phyloP scores from a whole-genome alignment of 2,113 vertebrate genomes.

The Atractosteus spatula region DNA sequence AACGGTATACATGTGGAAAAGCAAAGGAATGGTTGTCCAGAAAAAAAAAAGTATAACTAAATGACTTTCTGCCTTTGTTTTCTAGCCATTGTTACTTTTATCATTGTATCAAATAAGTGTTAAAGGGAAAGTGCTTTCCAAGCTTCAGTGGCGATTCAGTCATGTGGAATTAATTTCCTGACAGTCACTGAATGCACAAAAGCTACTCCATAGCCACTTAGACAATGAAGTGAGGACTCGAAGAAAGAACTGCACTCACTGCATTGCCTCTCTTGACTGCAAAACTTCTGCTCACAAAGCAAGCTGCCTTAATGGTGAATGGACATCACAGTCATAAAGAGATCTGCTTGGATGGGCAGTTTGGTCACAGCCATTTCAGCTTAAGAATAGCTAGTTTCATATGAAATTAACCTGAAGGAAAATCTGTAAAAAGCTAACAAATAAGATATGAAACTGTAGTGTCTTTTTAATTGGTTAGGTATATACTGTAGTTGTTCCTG shows the following conservation, averaged over 20 bases:
- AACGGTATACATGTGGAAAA: neutral
- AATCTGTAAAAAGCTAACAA: neutral
- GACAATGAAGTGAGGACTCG: slow-evolving; percentile 74
- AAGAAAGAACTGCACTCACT: slow-evolving; percentile 75
- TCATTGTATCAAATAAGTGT: slow-evolving; percentile 62
- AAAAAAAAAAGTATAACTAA: neutral
- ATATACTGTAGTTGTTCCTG: neutral
- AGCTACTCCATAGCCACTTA: slow-evolving; percentile 67
- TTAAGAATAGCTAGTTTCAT: neutral
- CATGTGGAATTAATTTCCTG: slow-evolving; percentile 79
- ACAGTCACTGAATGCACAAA: slow-evolving; percentile 72
- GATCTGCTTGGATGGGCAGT: slow-evolving; percentile 1
- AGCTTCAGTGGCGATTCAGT: slow-evolving; percentile 59
- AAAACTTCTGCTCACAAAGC: slow-evolving; percentile 71
- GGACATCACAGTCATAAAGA: slow-evolving; percentile 20
- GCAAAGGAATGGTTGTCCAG: neutral
- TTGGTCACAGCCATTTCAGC: neutral
- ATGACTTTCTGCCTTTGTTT: neutral
- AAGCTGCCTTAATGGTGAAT: slow-evolving; percentile 52
- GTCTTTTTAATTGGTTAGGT: neutral
- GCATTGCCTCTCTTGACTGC: slow-evolving; percentile 72
- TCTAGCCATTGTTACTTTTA: slow-evolving; percentile 49
- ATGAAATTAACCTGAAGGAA: neutral
- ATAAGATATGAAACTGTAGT: neutral
- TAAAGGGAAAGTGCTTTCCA: slow-evolving; percentile 56